These are phyloP conservation scores for Aptenodytes forsteri DNA, from an alignment of 2,113 vertebrate genomes.

Conservation along the genomic window DNA sequence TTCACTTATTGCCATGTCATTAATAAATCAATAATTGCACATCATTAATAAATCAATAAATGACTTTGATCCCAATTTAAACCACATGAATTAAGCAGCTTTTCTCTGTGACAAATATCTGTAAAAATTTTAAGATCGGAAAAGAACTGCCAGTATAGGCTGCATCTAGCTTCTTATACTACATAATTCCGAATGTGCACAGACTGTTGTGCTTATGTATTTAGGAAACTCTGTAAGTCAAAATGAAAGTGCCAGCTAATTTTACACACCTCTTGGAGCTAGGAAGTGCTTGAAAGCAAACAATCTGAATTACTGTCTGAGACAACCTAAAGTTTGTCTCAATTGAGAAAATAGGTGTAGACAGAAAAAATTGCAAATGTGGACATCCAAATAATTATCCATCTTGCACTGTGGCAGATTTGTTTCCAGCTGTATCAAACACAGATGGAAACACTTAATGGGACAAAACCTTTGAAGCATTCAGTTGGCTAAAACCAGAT, in stretches of 20 bases:
- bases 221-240: neutral
- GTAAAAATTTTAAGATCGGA: neutral
- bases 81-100: neutral
- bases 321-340: neutral
- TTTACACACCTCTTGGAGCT: neutral
- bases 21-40: neutral
- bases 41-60: neutral
- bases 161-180: neutral
- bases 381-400: neutral
- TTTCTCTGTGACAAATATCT: neutral
- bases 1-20: neutral
- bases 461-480: neutral
- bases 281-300: neutral
- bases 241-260: neutral
- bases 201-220: neutral
- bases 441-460: constrained; percentile 22
- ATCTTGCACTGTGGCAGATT: neutral
- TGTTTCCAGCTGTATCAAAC: constrained; percentile 8
- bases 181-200: neutral
- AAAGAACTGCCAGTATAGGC: neutral
- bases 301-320: neutral
- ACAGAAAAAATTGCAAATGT: neutral
- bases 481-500: neutral
- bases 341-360: neutral
- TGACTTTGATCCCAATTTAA: neutral